Percentiles rank a stretch among this genome's conserved stretches.
Conservation (phyloP, 2,113 vertebrate species). For the Plectropomus leopardus region DNA sequence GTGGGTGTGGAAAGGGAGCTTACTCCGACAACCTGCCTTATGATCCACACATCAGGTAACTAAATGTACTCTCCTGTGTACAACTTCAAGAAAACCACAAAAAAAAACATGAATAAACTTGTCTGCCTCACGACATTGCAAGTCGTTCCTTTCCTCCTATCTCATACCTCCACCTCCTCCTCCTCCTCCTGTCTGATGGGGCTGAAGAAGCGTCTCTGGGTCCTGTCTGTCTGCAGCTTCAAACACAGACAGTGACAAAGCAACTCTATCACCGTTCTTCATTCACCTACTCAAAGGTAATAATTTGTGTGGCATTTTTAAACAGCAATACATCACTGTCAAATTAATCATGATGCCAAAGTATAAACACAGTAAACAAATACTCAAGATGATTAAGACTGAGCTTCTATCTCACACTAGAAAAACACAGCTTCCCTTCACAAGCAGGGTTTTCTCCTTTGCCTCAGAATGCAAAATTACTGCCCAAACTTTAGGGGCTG, state of each 20-base stretch:
- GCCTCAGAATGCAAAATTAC: background rate
- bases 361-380: background rate
- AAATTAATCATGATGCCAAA: slow-evolving; percentile 30
- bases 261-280: slow-evolving; percentile 38
- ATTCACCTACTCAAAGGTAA: slow-evolving; percentile 40
- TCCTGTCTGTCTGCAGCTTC: slow-evolving; percentile 65
- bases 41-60: slow-evolving; percentile 67
- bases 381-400: background rate
- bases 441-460: background rate
- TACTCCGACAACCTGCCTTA: slow-evolving; percentile 66
- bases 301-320: slow-evolving; percentile 20
- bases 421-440: background rate
- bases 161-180: background rate
- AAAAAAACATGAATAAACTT: slow-evolving; percentile 64
- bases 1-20: slow-evolving; percentile 63
- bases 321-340: slow-evolving; percentile 33
- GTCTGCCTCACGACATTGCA: slow-evolving; percentile 50
- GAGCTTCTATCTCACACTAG: background rate
- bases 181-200: slow-evolving; percentile 14
- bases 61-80: slow-evolving; percentile 43
- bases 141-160: slow-evolving; percentile 9
- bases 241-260: slow-evolving; percentile 51
- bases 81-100: slow-evolving; percentile 64
- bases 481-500: too few species aligned
- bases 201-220: slow-evolving; percentile 42